Evolutionary conservation across 1,140 invertebrate species (phyloP).

Genomic region (Leucophenga varia): DNA sequence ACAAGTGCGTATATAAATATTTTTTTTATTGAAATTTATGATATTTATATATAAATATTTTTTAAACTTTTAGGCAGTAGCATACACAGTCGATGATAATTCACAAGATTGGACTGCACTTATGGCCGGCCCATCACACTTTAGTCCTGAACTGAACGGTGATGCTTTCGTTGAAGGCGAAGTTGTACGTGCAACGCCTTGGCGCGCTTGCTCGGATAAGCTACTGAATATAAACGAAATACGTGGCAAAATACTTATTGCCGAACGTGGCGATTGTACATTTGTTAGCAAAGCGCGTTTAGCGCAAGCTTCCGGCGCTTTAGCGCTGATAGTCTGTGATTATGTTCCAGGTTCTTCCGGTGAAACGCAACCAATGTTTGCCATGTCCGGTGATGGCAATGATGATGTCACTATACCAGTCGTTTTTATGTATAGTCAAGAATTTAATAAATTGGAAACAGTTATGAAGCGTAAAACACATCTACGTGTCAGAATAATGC

Average conservation of each 20-base stretch:
- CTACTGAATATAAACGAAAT: conserved; percentile 63
- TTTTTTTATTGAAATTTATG: neutral
- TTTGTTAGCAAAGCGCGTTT: conserved; percentile 92
- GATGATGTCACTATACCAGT: conserved; percentile 88
- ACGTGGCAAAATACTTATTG: conserved; percentile 77
- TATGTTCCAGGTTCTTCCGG: conserved; percentile 75
- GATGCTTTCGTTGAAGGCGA: conserved; percentile 63
- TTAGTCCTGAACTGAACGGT: conserved; percentile 75
- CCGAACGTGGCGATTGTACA: conserved; percentile 89
- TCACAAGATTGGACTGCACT: conserved; percentile 55
- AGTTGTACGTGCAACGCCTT: conserved; percentile 68
- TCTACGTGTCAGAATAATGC: conserved; percentile 42
- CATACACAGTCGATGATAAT: conserved; percentile 56
- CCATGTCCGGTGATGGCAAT: conserved; percentile 92
- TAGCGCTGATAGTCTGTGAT: conserved; percentile 82
- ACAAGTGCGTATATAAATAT: conserved; percentile 37
- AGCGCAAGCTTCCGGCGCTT: conserved; percentile 80
- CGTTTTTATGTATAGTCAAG: conserved; percentile 85
- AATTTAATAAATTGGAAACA: conserved; percentile 55
- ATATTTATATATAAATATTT: neutral
- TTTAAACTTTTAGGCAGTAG: conserved; percentile 56
- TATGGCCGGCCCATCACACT: conserved; percentile 87
- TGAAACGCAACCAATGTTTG: conserved; percentile 79
- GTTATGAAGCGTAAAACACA: conserved; percentile 25
- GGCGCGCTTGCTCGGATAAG: conserved; percentile 63